Base-by-base conservation (phyloP, 2,113 vertebrate species). In the Oenanthe melanoleuca region DNA sequence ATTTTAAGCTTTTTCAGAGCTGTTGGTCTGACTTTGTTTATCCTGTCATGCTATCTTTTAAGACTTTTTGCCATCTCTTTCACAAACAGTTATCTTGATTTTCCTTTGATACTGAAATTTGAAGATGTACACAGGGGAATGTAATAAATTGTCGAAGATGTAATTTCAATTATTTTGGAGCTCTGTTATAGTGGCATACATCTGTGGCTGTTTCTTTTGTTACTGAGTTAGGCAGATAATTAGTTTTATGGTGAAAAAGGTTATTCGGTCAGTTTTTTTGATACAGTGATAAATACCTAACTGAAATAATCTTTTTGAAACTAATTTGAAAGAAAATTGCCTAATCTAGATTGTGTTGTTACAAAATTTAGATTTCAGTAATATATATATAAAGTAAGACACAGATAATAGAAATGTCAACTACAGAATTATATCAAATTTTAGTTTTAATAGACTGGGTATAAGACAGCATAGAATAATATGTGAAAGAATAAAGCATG, bases 11-110 rank as follows among this genome's bases (percentile, higher is more conserved):
- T n/a, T 26, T 50, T 60, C 14, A 49, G 25, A 53, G 8, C 44
- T 81, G 4, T 73, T 90, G 12, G 3, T 60, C 11, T 63, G 53
- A 14, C 19, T 67, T 75, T 0, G 0, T 53, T 89, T 60, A 63
- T 60, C 11, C 13, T 49, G 6, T 57, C 1, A 1, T n/a, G 50
- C 9, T 28, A 0, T 72, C 8, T 72, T 80, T 5, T 5, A 20
- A 82, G 28, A n/a, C 17, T 80, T 72, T 8, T 60, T 17, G 12
- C 6, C 10, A 53, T 25, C 7, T 34, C 42, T 55, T 69, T 63
- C n/a, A 28, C 29, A n/a, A 73, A n/a, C 7, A 55, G 2, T n/a
- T 85, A 1, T 50, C 11, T 57, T 53, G 8, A 19, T 59, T 71
- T 84, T 65, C 3, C 6, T 75, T 80, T 61, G 21, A 20, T 69